phyloP scores from a whole-genome alignment of 1,140 invertebrate genomes.

The Matsumurasca onukii region DNA sequence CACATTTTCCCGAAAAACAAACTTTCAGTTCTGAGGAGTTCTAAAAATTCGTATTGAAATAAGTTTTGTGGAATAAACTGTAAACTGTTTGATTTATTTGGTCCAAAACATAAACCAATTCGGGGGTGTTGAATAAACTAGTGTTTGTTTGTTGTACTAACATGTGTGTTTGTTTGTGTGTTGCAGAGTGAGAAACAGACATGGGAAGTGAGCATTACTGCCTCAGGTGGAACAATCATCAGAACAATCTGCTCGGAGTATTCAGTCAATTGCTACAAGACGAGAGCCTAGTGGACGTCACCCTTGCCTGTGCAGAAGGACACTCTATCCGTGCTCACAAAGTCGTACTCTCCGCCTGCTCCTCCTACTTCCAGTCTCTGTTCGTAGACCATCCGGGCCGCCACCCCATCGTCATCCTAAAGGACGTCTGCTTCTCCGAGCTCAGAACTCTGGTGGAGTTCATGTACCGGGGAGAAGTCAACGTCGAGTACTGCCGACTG shows the following conservation, averaged over 20 bases:
- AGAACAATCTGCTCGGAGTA: conserved; percentile 91
- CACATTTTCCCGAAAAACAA: too few relatives aligned
- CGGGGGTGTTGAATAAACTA: too few relatives aligned
- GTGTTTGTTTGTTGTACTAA: conserved; percentile 1
- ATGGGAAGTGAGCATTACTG: conserved; percentile 95
- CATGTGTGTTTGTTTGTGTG: conserved; percentile 4
- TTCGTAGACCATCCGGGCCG: conserved; percentile 87
- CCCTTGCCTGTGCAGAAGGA: conserved; percentile 91
- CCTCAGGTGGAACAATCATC: conserved; percentile 95
- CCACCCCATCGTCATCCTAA: conserved; percentile 90
- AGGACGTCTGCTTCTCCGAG: conserved; percentile 88
- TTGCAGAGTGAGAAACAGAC: conserved; percentile 78
- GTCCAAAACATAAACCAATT: too few relatives aligned
- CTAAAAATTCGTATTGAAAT: too few relatives aligned
- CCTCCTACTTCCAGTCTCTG: conserved; percentile 89
- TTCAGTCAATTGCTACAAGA: conserved; percentile 93
- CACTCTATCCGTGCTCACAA: conserved; percentile 92
- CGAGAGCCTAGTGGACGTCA: conserved; percentile 93
- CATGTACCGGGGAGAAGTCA: conserved; percentile 96
- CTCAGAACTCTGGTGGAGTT: conserved; percentile 90
- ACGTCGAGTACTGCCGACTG: conserved; percentile 90
- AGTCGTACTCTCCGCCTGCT: conserved; percentile 92
- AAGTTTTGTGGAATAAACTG: too few relatives aligned
- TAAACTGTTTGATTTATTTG: too few relatives aligned
- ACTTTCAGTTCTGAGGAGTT: too few relatives aligned